phyloP scores from a whole-genome alignment of 2,888 invertebrate genomes.

The Tenthredo amoena region DNA sequence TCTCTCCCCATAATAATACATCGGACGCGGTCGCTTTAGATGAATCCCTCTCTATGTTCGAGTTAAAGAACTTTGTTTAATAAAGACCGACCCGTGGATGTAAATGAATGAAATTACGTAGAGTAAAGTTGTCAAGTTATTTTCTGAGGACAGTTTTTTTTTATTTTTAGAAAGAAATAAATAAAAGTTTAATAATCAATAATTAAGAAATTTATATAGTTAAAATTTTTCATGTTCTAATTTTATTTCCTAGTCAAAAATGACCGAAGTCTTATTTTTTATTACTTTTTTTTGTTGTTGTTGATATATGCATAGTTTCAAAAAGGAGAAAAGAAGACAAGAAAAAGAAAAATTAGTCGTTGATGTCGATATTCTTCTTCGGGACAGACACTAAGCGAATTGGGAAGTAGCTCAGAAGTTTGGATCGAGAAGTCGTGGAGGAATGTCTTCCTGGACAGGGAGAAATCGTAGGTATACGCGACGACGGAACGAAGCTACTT shows the following conservation, averaged over 20 bases:
- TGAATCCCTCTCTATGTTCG: background rate
- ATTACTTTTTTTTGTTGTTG: background rate
- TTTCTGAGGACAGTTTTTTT: background rate
- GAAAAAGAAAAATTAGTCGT: background rate
- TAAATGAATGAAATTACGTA: background rate
- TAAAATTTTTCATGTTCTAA: no score
- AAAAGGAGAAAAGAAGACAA: background rate
- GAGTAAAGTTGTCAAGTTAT: background rate
- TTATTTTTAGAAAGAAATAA: background rate
- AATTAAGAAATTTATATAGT: no score
- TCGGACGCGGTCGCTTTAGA: background rate
- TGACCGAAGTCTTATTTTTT: background rate
- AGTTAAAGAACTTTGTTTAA: slow-evolving; percentile 28
- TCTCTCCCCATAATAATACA: background rate
- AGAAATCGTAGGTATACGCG: slow-evolving; percentile 9
- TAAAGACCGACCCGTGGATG: background rate
- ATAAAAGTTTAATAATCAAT: background rate
- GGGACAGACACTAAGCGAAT: background rate
- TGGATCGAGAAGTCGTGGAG: background rate
- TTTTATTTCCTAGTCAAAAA: no score
- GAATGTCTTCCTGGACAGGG: slow-evolving; percentile 5
- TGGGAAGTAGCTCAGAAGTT: slow-evolving; percentile 2
- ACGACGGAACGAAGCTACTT: slow-evolving; percentile 7
- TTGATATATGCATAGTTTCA: background rate
- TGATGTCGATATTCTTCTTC: background rate